These are phyloP conservation scores for Meloidogyne chitwoodi DNA, from an alignment of 1,140 invertebrate species.

Conservation along the genomic window DNA sequence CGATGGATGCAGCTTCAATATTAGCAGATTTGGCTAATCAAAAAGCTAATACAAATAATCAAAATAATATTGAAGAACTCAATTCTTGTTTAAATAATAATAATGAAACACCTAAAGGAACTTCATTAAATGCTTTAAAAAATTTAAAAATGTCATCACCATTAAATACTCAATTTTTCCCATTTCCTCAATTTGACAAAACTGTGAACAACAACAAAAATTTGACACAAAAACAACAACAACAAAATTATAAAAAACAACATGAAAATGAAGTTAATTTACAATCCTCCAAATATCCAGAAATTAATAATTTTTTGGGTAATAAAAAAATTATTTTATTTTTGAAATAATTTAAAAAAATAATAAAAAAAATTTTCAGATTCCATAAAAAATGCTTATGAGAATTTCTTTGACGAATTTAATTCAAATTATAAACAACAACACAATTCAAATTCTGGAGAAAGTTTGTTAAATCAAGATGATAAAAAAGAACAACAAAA, in stretches of 20 bases:
- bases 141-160: neutral
- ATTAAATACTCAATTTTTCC: neutral
- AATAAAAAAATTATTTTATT: constrained; percentile 6
- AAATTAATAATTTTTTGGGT: constrained; percentile 32
- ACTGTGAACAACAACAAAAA: neutral
- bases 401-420: constrained; percentile 36
- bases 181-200: constrained; percentile 13
- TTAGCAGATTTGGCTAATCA: constrained; percentile 21
- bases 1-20: constrained; percentile 13
- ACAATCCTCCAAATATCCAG: constrained; percentile 34
- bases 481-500: too few species aligned
- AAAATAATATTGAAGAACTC: neutral
- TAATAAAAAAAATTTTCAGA: constrained; percentile 23
- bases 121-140: neutral
- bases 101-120: neutral
- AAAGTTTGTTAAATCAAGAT: too few species aligned
- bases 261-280: neutral
- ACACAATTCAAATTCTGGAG: neutral
- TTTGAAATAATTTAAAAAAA: constrained; percentile 12
- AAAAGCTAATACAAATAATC: neutral
- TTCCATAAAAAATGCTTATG: constrained; percentile 21
- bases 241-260: neutral
- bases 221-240: neutral
- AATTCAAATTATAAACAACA: neutral
- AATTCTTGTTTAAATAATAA: neutral